These are phyloP conservation scores for Neotoma lepida DNA, from an alignment of 2,113 vertebrate species.

Conservation along the genomic window DNA sequence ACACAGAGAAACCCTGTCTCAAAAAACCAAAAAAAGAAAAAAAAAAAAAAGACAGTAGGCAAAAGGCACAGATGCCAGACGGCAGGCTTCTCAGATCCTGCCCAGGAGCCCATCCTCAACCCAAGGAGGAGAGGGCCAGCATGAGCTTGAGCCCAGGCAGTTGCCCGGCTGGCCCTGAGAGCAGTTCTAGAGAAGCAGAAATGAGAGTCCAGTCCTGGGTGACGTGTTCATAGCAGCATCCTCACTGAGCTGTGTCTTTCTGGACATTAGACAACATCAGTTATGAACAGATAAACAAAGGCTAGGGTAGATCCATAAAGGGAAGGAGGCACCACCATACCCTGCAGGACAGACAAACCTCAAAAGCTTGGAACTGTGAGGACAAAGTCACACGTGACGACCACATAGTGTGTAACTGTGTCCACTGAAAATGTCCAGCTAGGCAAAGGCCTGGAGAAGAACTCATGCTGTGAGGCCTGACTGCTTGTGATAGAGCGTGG, in stretches of 20 bases:
- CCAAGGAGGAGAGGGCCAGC: neutral
- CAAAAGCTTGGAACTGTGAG: rapidly evolving
- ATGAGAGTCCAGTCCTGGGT: rapidly evolving
- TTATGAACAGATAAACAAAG: neutral
- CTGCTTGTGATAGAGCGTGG: neutral
- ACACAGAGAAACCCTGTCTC: no score
- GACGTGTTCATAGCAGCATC: neutral
- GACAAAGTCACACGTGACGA: neutral
- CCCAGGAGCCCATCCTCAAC: neutral
- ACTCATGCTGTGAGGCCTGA: rapidly evolving
- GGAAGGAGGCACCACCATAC: no score
- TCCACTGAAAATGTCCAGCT: neutral
- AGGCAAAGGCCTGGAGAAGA: neutral
- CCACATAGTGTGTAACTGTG: rapidly evolving
- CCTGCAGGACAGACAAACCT: rapidly evolving
- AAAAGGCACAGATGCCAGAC: neutral
- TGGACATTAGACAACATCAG: neutral
- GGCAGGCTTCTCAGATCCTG: neutral
- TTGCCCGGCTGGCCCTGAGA: rapidly evolving
- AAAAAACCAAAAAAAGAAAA: no score
- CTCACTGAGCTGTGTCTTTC: rapidly evolving
- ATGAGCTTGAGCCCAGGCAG: neutral
- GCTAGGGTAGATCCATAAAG: rapidly evolving
- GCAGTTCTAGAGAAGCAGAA: neutral
- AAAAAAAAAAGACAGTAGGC: neutral